phyloP scores from a whole-genome alignment of 2,888 invertebrate species.

The Oscheius sp. region DNA sequence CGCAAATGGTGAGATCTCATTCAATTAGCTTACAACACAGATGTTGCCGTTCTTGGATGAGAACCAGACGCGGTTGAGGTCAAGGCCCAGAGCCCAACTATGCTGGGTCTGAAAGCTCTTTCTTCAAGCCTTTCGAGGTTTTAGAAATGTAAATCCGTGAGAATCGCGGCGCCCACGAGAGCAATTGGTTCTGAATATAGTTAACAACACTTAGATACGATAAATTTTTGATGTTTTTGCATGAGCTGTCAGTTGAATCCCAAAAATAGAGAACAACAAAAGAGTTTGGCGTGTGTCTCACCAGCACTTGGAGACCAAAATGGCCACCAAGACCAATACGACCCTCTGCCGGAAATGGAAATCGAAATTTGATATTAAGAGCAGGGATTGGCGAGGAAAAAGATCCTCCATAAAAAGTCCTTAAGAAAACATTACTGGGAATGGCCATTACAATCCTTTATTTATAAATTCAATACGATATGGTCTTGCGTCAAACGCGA shows the following conservation, averaged over 20 bases:
- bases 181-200: no score
- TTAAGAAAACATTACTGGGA: no score
- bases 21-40: constrained; percentile 15
- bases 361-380: constrained; percentile 3
- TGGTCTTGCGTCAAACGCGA: no score
- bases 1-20: neutral
- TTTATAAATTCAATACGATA: no score
- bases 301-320: neutral
- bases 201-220: no score
- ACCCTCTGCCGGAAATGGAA: constrained; percentile 5
- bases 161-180: constrained; percentile 26
- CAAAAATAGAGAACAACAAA: neutral
- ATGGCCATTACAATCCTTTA: no score
- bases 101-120: neutral
- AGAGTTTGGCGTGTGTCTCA: neutral
- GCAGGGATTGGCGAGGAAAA: neutral
- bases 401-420: neutral
- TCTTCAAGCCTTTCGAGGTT: neutral
- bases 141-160: constrained; percentile 28
- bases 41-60: neutral
- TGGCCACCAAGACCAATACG: neutral
- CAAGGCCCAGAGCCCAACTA: neutral
- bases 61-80: neutral
- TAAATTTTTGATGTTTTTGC: no score
- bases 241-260: no score